Evolutionary conservation across 2,797 vertebrate genomes (phyloP).

Genomic region (Prunella strophiata): DNA sequence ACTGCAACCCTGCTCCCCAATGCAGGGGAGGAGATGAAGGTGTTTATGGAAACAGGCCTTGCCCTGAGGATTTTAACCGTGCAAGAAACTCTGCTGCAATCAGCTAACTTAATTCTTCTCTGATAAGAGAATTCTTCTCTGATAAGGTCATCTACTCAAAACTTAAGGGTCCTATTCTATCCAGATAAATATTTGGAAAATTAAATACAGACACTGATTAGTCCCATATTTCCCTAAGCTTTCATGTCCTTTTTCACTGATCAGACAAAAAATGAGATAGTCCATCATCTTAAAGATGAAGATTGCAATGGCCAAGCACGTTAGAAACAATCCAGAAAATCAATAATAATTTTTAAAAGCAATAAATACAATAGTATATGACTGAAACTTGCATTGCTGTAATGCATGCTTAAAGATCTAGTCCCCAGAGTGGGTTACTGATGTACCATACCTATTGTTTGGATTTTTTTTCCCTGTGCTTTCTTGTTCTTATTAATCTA

Average conservation of each 20-base stretch:
- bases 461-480: rapidly evolving
- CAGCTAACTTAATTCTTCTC: background rate
- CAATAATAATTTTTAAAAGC: background rate
- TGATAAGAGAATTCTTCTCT: background rate
- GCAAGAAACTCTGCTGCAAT: background rate
- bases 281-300: background rate
- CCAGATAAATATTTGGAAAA: background rate
- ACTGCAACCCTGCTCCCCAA: background rate
- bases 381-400: background rate
- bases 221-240: background rate
- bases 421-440: background rate
- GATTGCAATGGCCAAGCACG: background rate
- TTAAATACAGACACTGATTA: background rate
- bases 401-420: background rate
- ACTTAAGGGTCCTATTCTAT: rapidly evolving
- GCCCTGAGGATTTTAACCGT: background rate
- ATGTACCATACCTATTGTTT: too few species aligned
- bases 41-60: background rate
- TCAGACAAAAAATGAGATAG: background rate
- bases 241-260: background rate
- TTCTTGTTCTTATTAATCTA: background rate
- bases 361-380: background rate
- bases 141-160: background rate
- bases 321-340: background rate
- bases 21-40: background rate